Percentiles rank a stretch among this genome's conserved stretches.
Evolutionary conservation across 2,797 vertebrate species (phyloP).

Genomic region (Pangasius krempfi): DNA sequence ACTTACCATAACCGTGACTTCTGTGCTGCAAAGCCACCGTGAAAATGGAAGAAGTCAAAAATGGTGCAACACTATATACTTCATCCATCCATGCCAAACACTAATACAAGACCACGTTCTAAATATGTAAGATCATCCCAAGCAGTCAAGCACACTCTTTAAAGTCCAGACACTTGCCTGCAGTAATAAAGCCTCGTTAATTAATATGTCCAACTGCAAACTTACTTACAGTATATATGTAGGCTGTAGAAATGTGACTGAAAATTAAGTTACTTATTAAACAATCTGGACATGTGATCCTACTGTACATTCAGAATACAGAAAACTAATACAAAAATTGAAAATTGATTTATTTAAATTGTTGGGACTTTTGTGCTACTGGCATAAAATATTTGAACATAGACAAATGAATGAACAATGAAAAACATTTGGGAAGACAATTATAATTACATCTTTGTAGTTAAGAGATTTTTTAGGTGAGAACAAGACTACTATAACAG

Average conservation of each 20-base stretch:
- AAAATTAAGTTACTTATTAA: neutral
- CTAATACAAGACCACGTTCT: neutral
- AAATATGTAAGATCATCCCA: neutral
- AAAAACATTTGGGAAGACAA: too few relatives aligned
- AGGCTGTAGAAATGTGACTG: neutral
- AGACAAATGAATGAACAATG: too few relatives aligned
- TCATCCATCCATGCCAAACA: neutral
- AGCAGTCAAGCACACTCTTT: neutral
- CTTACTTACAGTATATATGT: conserved; percentile 36
- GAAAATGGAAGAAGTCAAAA: neutral
- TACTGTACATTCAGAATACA: too few relatives aligned
- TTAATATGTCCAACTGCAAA: conserved; percentile 15
- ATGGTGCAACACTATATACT: neutral
- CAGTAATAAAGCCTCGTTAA: conserved; percentile 26
- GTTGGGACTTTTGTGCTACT: too few relatives aligned
- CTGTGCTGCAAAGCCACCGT: neutral
- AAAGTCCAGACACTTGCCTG: neutral
- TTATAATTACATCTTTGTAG: too few relatives aligned
- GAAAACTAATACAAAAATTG: too few relatives aligned
- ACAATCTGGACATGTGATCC: neutral
- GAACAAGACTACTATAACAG: too few relatives aligned
- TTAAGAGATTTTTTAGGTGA: too few relatives aligned
- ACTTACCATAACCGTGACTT: too few relatives aligned
- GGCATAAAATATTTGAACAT: too few relatives aligned
- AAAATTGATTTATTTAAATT: too few relatives aligned